phyloP scores from a whole-genome alignment of 1,140 invertebrate genomes.

The Maconellicoccus hirsutus region DNA sequence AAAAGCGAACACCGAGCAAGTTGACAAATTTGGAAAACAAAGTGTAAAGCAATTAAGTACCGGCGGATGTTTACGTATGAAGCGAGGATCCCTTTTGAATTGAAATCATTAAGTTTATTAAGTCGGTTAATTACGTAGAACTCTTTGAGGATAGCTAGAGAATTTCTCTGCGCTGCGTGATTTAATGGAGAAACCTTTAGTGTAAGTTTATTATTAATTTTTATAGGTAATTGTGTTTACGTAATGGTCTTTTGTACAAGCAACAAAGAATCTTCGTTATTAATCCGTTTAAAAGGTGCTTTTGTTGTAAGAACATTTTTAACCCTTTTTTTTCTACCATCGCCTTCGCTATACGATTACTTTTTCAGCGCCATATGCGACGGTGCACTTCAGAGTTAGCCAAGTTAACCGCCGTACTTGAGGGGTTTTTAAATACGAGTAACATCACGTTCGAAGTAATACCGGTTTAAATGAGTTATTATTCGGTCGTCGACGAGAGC shows the following conservation, averaged over 20 bases:
- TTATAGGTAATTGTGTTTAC: not conserved
- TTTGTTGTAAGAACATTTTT: not conserved
- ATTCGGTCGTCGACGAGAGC: not conserved
- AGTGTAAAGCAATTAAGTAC: not conserved
- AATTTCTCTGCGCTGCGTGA: not conserved
- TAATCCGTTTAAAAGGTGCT: not conserved
- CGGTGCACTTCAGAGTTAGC: too few relatives aligned
- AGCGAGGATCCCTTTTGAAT: not conserved
- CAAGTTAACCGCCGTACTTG: too few relatives aligned
- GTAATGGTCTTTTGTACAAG: not conserved
- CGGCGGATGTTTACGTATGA: too few relatives aligned
- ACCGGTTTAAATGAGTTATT: not conserved
- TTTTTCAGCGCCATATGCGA: too few relatives aligned
- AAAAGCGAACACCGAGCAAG: not conserved
- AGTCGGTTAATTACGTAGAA: not conserved
- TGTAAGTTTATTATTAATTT: not conserved
- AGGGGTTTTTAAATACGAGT: not conserved
- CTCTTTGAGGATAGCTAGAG: not conserved
- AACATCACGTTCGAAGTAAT: not conserved
- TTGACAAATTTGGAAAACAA: not conserved
- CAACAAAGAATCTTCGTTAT: not conserved
- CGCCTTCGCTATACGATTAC: too few relatives aligned
- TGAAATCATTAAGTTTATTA: constrained; percentile 1
- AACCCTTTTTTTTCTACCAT: too few relatives aligned
- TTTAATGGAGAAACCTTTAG: not conserved